Conservation (phyloP, 2,797 vertebrate species). For the Tadarida brasiliensis region DNA sequence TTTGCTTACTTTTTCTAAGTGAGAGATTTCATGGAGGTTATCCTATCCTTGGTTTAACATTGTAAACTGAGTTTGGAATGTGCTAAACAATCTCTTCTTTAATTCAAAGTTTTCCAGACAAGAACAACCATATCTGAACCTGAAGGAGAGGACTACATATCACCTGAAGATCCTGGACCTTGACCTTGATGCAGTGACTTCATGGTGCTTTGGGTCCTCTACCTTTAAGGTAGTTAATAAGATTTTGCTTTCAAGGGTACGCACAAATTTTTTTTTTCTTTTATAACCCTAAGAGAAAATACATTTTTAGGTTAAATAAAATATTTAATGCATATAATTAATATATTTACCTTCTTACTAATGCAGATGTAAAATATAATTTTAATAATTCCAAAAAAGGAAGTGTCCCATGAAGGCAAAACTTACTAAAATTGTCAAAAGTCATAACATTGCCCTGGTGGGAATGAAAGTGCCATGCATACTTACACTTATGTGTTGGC, state of each 20-base stretch:
- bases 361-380: not conserved
- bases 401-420: not conserved
- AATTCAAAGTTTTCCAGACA: not conserved
- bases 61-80: not conserved
- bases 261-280: not conserved
- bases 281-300: not conserved
- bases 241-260: not conserved
- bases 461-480: not conserved
- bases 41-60: not conserved
- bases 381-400: not conserved
- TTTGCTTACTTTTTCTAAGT: not conserved
- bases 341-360: not conserved
- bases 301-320: not conserved
- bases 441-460: not conserved
- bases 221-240: not conserved
- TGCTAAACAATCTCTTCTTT: not conserved
- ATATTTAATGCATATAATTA: not conserved
- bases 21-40: not conserved
- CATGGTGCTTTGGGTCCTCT: not conserved
- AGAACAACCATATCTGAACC: not conserved
- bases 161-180: not conserved
- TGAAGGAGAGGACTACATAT: not conserved
- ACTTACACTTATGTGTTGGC: not conserved
- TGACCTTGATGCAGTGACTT: not conserved
- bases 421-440: not conserved